These are phyloP conservation scores for Oncorhynchus kisutch DNA, from an alignment of 2,113 vertebrate genomes.

Conservation along the genomic window DNA sequence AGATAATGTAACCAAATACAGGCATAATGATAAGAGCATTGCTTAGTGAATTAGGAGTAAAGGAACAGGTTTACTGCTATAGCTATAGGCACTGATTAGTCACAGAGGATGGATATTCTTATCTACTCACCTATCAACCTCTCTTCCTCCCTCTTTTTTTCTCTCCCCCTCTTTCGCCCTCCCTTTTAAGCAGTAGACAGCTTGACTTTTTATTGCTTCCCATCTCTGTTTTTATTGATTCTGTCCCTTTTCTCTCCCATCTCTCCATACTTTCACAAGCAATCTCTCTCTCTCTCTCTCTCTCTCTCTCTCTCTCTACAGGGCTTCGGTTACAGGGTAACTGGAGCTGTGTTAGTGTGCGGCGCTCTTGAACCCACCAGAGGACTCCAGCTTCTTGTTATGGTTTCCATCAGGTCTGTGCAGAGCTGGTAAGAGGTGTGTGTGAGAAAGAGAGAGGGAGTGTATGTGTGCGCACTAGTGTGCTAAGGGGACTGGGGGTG, in stretches of 20 bases:
- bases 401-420: conserved; percentile 71
- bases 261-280: neutral
- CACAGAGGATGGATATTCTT: conserved; percentile 1
- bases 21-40: conserved; percentile 28
- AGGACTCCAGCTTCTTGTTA: conserved; percentile 62
- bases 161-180: conserved; percentile 46
- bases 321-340: conserved; percentile 69
- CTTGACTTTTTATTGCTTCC: conserved; percentile 16
- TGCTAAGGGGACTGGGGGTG: neutral
- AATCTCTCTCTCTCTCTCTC: conserved; percentile 10
- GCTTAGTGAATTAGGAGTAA: conserved; percentile 39
- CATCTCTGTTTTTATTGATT: conserved; percentile 12
- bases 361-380: conserved; percentile 65
- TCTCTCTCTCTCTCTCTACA: conserved; percentile 41
- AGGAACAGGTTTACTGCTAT: conserved; percentile 8
- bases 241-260: neutral
- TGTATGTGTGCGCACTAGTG: conserved; percentile 20
- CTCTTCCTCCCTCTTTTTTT: conserved; percentile 42
- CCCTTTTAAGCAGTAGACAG: conserved; percentile 14
- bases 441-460: conserved; percentile 12
- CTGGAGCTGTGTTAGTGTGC: conserved; percentile 64
- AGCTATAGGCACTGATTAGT: conserved; percentile 48
- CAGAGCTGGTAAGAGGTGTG: conserved; percentile 43
- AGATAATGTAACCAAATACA: conserved; percentile 56
- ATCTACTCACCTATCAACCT: neutral